These are phyloP conservation scores for Trachymyrmex septentrionalis DNA, from an alignment of 1,140 invertebrate genomes.

Conservation along the genomic window DNA sequence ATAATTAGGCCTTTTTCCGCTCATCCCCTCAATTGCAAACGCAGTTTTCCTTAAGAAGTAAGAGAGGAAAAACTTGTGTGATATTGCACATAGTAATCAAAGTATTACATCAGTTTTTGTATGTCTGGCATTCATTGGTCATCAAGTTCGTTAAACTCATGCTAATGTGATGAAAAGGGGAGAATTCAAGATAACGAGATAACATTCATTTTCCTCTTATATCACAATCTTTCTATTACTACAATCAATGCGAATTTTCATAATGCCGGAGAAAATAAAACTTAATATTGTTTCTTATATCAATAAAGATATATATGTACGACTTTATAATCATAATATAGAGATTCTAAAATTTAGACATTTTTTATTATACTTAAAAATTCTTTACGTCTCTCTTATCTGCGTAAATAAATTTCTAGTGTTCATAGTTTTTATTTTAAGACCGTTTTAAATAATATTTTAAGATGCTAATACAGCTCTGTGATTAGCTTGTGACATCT, in stretches of 20 bases:
- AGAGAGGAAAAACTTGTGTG: neutral
- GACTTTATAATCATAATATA: neutral
- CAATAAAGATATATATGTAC: neutral
- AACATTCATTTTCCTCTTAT: conserved; percentile 51
- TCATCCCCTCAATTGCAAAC: too few relatives aligned
- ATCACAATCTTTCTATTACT: conserved; percentile 34
- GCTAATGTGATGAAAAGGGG: conserved; percentile 44
- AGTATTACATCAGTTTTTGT: neutral
- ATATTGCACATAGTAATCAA: neutral
- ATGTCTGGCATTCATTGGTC: conserved; percentile 14
- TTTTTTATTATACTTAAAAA: neutral
- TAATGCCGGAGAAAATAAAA: neutral
- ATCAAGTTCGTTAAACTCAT: neutral
- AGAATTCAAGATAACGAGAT: conserved; percentile 37
- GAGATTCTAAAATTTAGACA: conserved; percentile 4
- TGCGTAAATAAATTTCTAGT: too few relatives aligned
- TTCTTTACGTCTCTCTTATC: neutral
- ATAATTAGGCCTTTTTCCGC: too few relatives aligned
- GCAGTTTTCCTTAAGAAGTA: neutral
- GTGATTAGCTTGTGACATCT: neutral
- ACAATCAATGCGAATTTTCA: conserved; percentile 23
- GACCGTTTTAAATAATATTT: too few relatives aligned
- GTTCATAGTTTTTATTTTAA: too few relatives aligned
- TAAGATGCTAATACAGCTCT: too few relatives aligned
- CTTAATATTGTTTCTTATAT: neutral